Evolutionary conservation across 2,888 invertebrate genomes (phyloP), one percentile per base, ranked within the genome.

Genomic region (Pyralis farinalis): DNA sequence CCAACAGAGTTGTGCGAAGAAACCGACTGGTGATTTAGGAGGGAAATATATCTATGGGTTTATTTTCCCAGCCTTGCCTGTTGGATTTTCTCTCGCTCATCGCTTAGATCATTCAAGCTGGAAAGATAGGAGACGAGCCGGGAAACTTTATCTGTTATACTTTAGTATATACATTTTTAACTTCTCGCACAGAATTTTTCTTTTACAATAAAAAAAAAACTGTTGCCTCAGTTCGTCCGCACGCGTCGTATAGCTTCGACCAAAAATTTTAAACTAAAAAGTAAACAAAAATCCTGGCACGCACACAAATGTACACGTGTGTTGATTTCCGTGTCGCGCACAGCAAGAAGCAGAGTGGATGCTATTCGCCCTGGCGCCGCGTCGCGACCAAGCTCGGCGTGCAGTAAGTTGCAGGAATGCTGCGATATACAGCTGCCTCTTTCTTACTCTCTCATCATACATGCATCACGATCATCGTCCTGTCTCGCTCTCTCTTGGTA

Each of bases 371-470:
- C 91, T 97, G 96, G 96, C 94, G 96, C 78, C 94, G 96, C 90
- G 96, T 96, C 87, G 96, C 96, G 86, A 96, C 95, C 90, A 96
- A 96, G 90, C 94, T 96, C 82, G 96, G 96, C 93, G 96, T 97
- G 91, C 96, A 96, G 96, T 96, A 96, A 96, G 96, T 96, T 49
- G 63, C 69, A 68, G 70, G 76, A 74, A 76, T 72, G 74, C 56
- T 63, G 53, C 52, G 63, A 57, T 56, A 58, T 66, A 68, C 63
- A 70, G 70, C 69, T 70, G 70, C 67, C 74, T 75, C 67, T 76
- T 66, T 75, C 68, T 69, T 62, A 70, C 73, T 71, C 67, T 74
- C 71, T 73, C 76, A 76, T 69, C 58, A 62, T 57, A 51, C 67
- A 64, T 64, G 67, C 71, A 73, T 63, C 67, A 70, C 66, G 62